These are phyloP conservation scores for Pangasius macronema DNA, from an alignment of 2,797 vertebrate genomes.

Conservation along the genomic window DNA sequence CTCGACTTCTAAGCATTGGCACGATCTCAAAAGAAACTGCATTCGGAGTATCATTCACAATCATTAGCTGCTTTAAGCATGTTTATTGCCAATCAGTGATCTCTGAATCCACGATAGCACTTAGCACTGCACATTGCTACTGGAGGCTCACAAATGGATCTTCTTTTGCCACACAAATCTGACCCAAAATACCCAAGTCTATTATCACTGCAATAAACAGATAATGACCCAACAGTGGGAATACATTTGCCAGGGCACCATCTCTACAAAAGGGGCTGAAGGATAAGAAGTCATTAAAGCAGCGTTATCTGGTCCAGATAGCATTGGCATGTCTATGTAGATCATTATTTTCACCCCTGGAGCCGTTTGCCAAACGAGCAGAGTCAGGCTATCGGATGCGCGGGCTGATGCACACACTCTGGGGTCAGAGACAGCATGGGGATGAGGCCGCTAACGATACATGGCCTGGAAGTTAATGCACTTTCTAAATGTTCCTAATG, in stretches of 20 bases:
- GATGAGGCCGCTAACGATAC: conserved; percentile 71
- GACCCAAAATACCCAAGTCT: conserved; percentile 65
- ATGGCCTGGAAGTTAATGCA: conserved; percentile 70
- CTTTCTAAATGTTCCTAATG: conserved; percentile 74
- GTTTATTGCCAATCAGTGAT: conserved; percentile 56
- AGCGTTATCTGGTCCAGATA: conserved; percentile 77
- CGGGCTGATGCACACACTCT: conserved; percentile 64
- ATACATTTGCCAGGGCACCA: conserved; percentile 70
- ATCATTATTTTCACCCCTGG: conserved; percentile 81
- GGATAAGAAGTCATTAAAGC: conserved; percentile 78
- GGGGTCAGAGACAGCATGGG: conserved; percentile 67
- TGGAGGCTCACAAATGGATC: conserved; percentile 57
- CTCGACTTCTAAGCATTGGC: conserved; percentile 30
- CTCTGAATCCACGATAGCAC: conserved; percentile 46
- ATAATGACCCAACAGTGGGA: conserved; percentile 74
- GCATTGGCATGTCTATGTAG: conserved; percentile 77
- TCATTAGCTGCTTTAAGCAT: conserved; percentile 19
- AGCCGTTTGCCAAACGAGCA: conserved; percentile 73
- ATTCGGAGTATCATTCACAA: conserved; percentile 14
- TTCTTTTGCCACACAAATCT: conserved; percentile 53
- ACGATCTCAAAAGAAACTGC: conserved; percentile 30
- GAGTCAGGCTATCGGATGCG: conserved; percentile 58
- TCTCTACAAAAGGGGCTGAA: conserved; percentile 72
- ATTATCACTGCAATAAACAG: conserved; percentile 71
- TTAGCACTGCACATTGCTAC: conserved; percentile 43